These are phyloP conservation scores for Orthosia incerta DNA, from an alignment of 2,888 invertebrate species.

Conservation along the genomic window DNA sequence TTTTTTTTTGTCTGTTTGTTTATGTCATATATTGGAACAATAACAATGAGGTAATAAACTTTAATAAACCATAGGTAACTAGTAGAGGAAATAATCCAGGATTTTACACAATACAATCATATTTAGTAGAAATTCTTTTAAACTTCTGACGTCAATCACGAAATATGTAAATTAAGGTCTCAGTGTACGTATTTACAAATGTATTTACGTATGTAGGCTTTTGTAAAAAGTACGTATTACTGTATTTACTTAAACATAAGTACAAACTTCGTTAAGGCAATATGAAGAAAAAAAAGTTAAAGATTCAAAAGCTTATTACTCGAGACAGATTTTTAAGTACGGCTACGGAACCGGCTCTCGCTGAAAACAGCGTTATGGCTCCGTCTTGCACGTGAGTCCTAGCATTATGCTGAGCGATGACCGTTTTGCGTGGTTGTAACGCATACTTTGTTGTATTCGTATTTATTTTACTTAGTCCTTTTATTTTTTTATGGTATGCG, in stretches of 20 bases:
- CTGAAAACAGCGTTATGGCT: no score
- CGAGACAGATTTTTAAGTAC: not conserved
- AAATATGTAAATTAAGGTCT: constrained; percentile 41
- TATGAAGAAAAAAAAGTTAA: not conserved
- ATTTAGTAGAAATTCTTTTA: not conserved
- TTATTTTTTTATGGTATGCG: no score
- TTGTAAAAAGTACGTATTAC: constrained; percentile 12
- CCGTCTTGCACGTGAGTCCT: no score
- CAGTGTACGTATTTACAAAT: constrained; percentile 21
- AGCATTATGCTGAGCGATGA: no score
- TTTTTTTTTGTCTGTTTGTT: not conserved
- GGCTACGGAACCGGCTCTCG: no score
- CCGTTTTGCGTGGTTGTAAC: no score
- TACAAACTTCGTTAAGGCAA: constrained; percentile 14
- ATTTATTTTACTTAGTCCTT: no score
- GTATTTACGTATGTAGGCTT: not conserved
- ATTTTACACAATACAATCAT: constrained; percentile 7
- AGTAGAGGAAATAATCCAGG: not conserved
- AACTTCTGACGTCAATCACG: constrained; percentile 27
- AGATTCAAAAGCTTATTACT: not conserved
- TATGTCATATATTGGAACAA: constrained; percentile 15
- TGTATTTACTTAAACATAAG: constrained; percentile 22
- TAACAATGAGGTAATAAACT: not conserved
- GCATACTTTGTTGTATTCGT: no score
- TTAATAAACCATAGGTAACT: not conserved